phyloP scores from a whole-genome alignment of 2,113 vertebrate species.

The Tyto alba region DNA sequence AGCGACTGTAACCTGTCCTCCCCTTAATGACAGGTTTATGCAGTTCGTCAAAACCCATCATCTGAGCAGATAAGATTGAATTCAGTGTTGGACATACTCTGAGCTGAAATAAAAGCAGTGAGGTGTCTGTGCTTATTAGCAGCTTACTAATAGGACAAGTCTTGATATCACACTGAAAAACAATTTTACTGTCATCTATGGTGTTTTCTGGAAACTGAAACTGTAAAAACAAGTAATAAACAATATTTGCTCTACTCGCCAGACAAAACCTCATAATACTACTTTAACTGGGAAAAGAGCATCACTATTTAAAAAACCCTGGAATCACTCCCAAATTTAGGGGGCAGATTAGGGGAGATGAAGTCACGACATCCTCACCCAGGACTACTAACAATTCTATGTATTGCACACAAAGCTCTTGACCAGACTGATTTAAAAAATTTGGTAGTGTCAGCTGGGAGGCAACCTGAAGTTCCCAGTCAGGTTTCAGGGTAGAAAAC shows the following conservation, averaged over 20 bases:
- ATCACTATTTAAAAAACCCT: neutral
- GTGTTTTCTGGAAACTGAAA: neutral
- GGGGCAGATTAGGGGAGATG: neutral
- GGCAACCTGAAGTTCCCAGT: neutral
- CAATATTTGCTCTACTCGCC: neutral
- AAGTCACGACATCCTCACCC: neutral
- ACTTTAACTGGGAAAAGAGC: neutral
- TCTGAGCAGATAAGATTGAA: constrained; percentile 50
- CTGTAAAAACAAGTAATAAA: neutral
- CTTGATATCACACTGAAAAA: neutral
- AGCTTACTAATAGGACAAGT: neutral
- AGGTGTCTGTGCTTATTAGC: constrained; percentile 65
- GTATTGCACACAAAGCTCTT: neutral
- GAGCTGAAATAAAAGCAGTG: constrained; percentile 50
- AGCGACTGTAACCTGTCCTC: constrained; percentile 39
- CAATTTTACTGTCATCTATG: neutral
- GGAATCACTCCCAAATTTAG: neutral
- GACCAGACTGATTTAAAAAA: neutral
- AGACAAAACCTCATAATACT: neutral
- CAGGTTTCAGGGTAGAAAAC: neutral
- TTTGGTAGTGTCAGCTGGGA: neutral
- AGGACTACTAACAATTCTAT: neutral
- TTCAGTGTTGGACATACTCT: constrained; percentile 1
- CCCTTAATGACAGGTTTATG: constrained; percentile 54
- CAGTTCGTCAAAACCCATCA: constrained; percentile 47